Evolutionary conservation across 2,797 vertebrate species (phyloP), one percentile per base, ranked within the genome.

Genomic region (Tenualosa ilisha): DNA sequence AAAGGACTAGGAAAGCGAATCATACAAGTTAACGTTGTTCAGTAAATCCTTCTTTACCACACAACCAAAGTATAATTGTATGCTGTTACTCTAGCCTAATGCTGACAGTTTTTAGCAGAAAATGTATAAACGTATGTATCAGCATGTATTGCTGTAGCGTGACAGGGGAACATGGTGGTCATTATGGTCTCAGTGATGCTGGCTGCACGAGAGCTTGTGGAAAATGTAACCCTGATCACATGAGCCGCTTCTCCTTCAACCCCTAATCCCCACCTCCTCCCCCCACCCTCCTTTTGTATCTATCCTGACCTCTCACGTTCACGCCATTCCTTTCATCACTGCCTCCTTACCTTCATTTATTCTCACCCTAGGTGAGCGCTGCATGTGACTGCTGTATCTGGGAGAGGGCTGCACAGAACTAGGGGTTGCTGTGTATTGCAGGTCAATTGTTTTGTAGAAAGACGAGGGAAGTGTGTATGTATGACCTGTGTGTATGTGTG

Each of bases 181-280:
- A 79, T 46, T 11, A 20, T 5, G 20, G 50, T 49, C 49, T 81
- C 20, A 79, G 40, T 54, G 72, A 79, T 84, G 84, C 51, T 26
- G 37, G 17, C 53, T 31, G 72, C 40, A 22, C 72, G 37, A 43
- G 20, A 20, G 17, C 72, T 46, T 46, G 72, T 79, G 72, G 72
- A 79, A 79, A 79, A 79, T 79, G 72, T 79, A 79, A 79, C 72
- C 72, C 40, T 46, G 72, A 46, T n/a, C 51, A 54, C 72, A 56
- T 68, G 37, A 59, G 75, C 37, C 40, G 63, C 63, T 51, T 75
- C 26, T 31, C 13, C 49, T 54, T 26, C 49, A 20, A 56, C 54
- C 54, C 54, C 54, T 17, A 9, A 56, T 22, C 54, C 8, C 17
- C 37, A 46, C 40, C 37, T 9, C 20, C 3, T 20, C 31, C 84